These are phyloP conservation scores for Protodeltote pygarga DNA, from an alignment of 2,888 invertebrate species.

Conservation along the genomic window DNA sequence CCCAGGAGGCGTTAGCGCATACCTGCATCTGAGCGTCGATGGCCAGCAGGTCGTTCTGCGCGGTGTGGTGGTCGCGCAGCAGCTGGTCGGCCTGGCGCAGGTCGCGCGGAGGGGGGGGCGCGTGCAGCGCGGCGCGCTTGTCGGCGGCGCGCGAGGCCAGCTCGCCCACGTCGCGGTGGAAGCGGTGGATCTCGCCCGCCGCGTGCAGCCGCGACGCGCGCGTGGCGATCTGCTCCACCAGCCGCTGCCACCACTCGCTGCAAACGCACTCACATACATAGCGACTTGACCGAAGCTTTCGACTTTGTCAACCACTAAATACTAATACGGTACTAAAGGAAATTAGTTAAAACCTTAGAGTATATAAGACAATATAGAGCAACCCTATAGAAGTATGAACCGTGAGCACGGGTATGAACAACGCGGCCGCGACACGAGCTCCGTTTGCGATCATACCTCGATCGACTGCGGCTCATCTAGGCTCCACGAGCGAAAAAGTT, in stretches of 20 bases:
- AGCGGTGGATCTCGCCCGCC: conserved; percentile 98
- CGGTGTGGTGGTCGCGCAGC: conserved; percentile 95
- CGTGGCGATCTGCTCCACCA: conserved; percentile 94
- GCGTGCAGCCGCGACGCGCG: conserved; percentile 95
- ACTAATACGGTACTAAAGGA: too few relatives aligned
- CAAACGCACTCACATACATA: too few relatives aligned
- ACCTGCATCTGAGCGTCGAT: conserved; percentile 91
- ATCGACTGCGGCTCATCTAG: too few relatives aligned
- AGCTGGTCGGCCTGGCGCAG: conserved; percentile 94
- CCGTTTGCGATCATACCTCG: too few relatives aligned
- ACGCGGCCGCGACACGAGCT: too few relatives aligned
- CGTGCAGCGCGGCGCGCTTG: conserved; percentile 94
- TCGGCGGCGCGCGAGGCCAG: conserved; percentile 95
- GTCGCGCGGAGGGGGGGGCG: conserved; percentile 90
- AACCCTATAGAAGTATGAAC: too few relatives aligned
- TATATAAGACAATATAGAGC: too few relatives aligned
- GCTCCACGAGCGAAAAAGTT: too few relatives aligned
- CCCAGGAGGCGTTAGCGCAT: conserved; percentile 15
- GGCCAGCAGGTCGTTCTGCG: conserved; percentile 95
- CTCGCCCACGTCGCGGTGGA: conserved; percentile 98
- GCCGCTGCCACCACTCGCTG: conserved; percentile 94
- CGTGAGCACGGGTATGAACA: too few relatives aligned
- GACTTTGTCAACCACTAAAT: too few relatives aligned
- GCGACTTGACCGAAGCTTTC: too few relatives aligned
- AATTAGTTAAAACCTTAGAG: too few relatives aligned